These are phyloP conservation scores for Cylas formicarius DNA, from an alignment of 1,140 invertebrate genomes.

Conservation along the genomic window DNA sequence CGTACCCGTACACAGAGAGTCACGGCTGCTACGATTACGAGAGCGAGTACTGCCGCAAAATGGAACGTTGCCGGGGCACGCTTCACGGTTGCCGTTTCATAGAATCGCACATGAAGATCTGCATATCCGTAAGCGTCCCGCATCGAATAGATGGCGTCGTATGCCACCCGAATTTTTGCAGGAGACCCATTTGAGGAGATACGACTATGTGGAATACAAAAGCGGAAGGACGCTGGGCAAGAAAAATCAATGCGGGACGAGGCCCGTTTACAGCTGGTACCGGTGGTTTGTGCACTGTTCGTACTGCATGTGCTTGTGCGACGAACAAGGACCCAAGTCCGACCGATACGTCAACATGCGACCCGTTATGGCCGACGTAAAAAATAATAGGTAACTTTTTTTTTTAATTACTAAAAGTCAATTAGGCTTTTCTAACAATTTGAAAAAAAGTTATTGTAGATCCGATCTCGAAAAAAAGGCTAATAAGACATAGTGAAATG, in stretches of 20 bases:
- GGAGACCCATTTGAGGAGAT: conserved; percentile 43
- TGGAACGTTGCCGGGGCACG: conserved; percentile 59
- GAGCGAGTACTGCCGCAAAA: conserved; percentile 57
- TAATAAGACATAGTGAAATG: too few species aligned
- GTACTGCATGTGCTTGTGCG: conserved; percentile 81
- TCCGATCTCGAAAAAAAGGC: too few species aligned
- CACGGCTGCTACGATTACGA: conserved; percentile 57
- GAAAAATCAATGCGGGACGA: conserved; percentile 47
- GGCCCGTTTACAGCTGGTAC: conserved; percentile 79
- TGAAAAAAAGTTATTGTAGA: too few species aligned
- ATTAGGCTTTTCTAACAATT: too few species aligned
- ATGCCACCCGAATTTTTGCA: conserved; percentile 35
- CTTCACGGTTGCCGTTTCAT: conserved; percentile 69
- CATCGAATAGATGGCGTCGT: background rate
- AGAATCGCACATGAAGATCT: conserved; percentile 77
- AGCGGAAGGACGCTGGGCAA: conserved; percentile 60
- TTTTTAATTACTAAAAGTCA: too few species aligned
- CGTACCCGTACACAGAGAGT: conserved; percentile 59
- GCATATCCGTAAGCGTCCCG: conserved; percentile 53
- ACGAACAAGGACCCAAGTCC: conserved; percentile 58
- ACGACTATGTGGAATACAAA: conserved; percentile 77
- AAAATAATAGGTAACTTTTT: conserved; percentile 70
- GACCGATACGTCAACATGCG: conserved; percentile 73
- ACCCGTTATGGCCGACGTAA: conserved; percentile 53
- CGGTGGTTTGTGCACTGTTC: conserved; percentile 75